Percentiles rank a stretch among this genome's conserved stretches.
Evolutionary conservation across 2,797 vertebrate genomes (phyloP).

Genomic region (Melanotaenia boesemani): DNA sequence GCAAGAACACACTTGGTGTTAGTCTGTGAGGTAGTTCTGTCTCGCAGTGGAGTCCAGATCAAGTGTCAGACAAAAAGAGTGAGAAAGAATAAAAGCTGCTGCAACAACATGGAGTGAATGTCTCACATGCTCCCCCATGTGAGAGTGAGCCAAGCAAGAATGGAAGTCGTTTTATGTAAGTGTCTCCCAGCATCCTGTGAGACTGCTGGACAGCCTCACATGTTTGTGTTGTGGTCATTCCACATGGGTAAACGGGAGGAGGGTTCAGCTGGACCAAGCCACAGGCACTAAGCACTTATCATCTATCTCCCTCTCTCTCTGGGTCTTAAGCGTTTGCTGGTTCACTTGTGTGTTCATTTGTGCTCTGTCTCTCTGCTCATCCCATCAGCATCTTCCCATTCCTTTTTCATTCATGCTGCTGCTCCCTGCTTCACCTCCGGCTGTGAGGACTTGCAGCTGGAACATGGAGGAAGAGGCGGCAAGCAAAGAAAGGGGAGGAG

Average conservation of each 20-base stretch:
- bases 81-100: conserved; percentile 43
- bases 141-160: conserved; percentile 56
- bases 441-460: conserved; percentile 64
- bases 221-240: conserved; percentile 71
- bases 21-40: neutral
- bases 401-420: conserved; percentile 33
- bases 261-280: conserved; percentile 32
- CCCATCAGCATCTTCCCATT: conserved; percentile 6
- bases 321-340: conserved; percentile 20
- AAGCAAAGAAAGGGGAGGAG: conserved; percentile 14
- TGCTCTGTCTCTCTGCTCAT: conserved; percentile 26
- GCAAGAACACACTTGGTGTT: conserved; percentile 14
- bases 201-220: conserved; percentile 67
- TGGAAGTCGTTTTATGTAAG: conserved; percentile 79
- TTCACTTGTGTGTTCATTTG: conserved; percentile 26
- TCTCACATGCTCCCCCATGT: conserved; percentile 79
- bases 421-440: conserved; percentile 64
- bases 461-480: conserved; percentile 42
- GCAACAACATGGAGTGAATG: conserved; percentile 43
- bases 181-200: conserved; percentile 68
- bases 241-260: conserved; percentile 17
- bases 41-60: conserved; percentile 26
- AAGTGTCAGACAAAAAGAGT: conserved; percentile 44
- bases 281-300: conserved; percentile 36
- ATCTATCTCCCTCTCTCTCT: conserved; percentile 16